Conservation (phyloP, 2,113 vertebrate species). For the Procavia capensis region DNA sequence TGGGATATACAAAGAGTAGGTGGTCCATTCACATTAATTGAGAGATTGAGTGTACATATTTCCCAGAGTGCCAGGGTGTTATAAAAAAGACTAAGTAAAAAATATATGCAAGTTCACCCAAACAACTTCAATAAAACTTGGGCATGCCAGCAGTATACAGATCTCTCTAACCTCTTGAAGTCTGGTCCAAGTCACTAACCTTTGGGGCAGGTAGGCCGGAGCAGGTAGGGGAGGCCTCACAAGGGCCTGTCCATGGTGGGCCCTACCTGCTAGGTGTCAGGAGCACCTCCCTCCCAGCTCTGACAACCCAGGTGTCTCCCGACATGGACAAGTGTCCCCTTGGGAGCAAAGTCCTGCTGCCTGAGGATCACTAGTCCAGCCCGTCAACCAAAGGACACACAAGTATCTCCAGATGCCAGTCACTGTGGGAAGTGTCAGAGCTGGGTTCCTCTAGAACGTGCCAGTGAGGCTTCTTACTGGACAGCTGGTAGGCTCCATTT, state of each 20-base stretch:
- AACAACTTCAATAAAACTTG: background rate
- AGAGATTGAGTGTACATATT: background rate
- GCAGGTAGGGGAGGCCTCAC: too few species aligned
- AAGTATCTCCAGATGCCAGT: background rate
- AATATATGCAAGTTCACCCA: background rate
- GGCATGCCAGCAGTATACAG: background rate
- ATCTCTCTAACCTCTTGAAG: background rate
- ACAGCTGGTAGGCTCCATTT: background rate
- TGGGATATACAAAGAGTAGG: background rate
- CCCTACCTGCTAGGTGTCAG: background rate
- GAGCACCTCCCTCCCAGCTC: background rate
- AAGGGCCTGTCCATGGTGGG: too few species aligned
- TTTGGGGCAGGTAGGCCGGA: background rate
- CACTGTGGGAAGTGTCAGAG: background rate
- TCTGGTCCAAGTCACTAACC: background rate
- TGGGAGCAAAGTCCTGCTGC: background rate
- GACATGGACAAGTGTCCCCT: background rate
- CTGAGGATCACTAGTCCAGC: background rate
- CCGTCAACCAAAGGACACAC: background rate
- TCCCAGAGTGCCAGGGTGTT: background rate
- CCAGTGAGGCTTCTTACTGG: background rate
- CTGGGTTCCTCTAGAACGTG: background rate
- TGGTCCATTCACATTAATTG: background rate
- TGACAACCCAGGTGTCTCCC: background rate
- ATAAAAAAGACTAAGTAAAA: slow-evolving; percentile 3